Evolutionary conservation across 2,888 invertebrate genomes (phyloP).

Genomic region (Aphodius granarius): DNA sequence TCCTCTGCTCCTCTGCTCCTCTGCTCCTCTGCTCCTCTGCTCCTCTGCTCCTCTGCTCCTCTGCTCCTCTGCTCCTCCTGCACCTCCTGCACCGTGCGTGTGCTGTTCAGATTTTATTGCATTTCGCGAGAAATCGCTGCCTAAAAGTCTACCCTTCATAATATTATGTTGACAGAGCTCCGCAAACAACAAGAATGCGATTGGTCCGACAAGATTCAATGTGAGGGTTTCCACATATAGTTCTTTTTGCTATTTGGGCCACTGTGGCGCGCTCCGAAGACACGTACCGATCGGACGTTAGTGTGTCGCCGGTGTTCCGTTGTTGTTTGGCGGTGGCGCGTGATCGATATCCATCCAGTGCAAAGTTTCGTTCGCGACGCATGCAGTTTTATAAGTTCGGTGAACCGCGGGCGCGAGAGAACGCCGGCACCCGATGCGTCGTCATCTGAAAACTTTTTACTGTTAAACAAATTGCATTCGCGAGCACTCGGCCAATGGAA

Average conservation of each 20-base stretch:
- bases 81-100: neutral
- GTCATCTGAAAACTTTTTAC: neutral
- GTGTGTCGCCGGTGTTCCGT: neutral
- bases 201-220: too few species aligned
- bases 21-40: too few species aligned
- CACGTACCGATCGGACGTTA: neutral
- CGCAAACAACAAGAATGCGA: neutral
- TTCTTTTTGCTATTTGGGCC: too few species aligned
- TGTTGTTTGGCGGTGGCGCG: neutral
- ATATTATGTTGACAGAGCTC: conserved; percentile 11
- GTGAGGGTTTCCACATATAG: too few species aligned
- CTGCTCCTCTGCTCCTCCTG: too few species aligned
- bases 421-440: too few species aligned
- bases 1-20: too few species aligned
- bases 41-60: too few species aligned
- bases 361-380: neutral
- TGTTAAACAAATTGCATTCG: neutral
- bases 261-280: too few species aligned
- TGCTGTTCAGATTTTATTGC: conserved; percentile 36
- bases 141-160: neutral
- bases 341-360: neutral
- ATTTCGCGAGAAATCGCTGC: conserved; percentile 33
- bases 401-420: neutral
- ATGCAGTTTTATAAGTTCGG: neutral
- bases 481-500: neutral